phyloP scores from a whole-genome alignment of 2,888 invertebrate genomes.

The Schrankia costaestrigalis region DNA sequence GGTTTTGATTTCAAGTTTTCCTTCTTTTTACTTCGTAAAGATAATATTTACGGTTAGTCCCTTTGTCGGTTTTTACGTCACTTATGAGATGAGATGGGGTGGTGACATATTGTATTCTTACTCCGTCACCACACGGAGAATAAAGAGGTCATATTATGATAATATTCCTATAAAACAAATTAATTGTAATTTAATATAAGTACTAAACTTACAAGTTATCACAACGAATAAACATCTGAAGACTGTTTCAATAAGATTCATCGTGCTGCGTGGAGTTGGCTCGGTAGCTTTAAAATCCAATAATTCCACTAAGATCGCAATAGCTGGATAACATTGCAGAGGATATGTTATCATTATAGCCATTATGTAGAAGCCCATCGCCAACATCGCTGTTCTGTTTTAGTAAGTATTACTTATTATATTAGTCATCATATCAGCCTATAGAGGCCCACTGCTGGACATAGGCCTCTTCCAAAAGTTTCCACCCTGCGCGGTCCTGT shows the following conservation, averaged over 20 bases:
- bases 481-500: too few relatives aligned
- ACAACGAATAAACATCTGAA: constrained; percentile 44
- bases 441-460: too few relatives aligned
- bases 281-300: not conserved
- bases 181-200: too few relatives aligned
- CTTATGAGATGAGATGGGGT: too few relatives aligned
- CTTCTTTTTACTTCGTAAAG: too few relatives aligned
- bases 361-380: constrained; percentile 3
- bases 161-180: too few relatives aligned
- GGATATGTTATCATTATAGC: constrained; percentile 6
- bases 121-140: not conserved
- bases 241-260: constrained; percentile 33
- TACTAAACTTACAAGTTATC: constrained; percentile 45
- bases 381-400: constrained; percentile 5
- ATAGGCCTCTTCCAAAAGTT: too few relatives aligned
- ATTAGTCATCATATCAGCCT: not conserved
- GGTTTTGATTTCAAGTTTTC: too few relatives aligned
- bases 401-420: constrained; percentile 1
- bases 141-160: not conserved
- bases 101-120: too few relatives aligned
- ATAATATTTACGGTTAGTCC: too few relatives aligned
- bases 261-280: constrained; percentile 20
- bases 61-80: too few relatives aligned
- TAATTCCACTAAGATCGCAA: constrained; percentile 4
- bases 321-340: constrained; percentile 7